Conservation (phyloP, 1,140 invertebrate species). For the Ceratosolen solmsi region DNA sequence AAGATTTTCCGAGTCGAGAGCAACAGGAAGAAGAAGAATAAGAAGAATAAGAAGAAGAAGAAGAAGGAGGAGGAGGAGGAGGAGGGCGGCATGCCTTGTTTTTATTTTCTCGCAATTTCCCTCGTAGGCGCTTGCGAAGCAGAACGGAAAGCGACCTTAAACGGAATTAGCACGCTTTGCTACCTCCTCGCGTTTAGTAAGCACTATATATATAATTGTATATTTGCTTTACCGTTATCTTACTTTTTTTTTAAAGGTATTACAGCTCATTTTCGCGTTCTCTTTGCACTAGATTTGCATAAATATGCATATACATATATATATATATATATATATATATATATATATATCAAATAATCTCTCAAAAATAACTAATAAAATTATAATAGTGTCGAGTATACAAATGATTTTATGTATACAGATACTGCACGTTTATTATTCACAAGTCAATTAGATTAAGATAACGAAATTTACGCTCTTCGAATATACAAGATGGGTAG, state of each 20-base stretch:
- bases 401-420: no score
- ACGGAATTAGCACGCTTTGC: conserved; percentile 67
- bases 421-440: no score
- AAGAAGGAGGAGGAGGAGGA: background rate
- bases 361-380: no score
- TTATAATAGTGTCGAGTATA: no score
- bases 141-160: conserved; percentile 66
- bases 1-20: conserved; percentile 55
- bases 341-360: no score
- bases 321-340: no score
- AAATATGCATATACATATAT: no score
- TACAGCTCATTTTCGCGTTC: background rate
- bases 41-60: no score
- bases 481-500: no score
- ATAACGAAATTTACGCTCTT: no score
- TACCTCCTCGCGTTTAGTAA: conserved; percentile 48
- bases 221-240: conserved; percentile 48
- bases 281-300: no score
- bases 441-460: no score
- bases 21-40: conserved; percentile 45
- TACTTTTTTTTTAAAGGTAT: background rate
- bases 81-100: conserved; percentile 55
- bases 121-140: conserved; percentile 42
- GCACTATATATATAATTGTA: background rate
- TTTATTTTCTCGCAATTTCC: conserved; percentile 70